Evolutionary conservation across 2,888 invertebrate genomes (phyloP).

Genomic region (Synanthedon formicaeformis): DNA sequence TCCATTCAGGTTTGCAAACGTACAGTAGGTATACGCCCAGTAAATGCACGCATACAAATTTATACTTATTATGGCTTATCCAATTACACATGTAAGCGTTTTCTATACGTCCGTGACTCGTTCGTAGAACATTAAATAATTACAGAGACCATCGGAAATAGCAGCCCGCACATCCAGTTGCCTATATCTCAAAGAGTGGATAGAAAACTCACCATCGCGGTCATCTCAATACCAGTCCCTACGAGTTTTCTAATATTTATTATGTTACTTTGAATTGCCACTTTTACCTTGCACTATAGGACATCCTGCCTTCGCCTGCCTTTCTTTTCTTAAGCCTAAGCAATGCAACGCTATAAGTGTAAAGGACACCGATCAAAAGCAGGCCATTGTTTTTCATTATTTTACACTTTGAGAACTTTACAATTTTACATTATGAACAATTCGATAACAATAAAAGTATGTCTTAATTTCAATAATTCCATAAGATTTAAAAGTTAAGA

Average conservation of each 20-base stretch:
- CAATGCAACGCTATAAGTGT: too few species aligned
- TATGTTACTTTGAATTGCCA: constrained; percentile 4
- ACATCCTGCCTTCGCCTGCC: background rate
- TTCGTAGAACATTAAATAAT: constrained; percentile 1
- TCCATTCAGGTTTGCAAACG: too few species aligned
- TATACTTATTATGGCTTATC: constrained; percentile 2
- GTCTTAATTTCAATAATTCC: too few species aligned
- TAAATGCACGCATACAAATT: constrained; percentile 3
- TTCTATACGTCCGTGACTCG: background rate
- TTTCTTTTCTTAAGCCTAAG: too few species aligned
- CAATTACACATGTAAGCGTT: background rate
- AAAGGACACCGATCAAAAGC: too few species aligned
- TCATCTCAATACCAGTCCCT: constrained; percentile 5
- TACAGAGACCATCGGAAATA: constrained; percentile 3
- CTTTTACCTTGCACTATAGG: background rate
- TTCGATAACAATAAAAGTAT: too few species aligned
- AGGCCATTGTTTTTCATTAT: too few species aligned
- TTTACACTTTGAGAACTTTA: too few species aligned
- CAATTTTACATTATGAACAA: too few species aligned
- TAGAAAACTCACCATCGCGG: background rate
- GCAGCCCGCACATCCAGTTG: background rate
- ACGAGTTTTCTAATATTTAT: constrained; percentile 12
- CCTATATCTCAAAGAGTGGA: background rate
- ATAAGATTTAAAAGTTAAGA: too few species aligned
- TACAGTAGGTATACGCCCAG: too few species aligned